Conservation (phyloP, 1,140 invertebrate species). For the Drosophila elegans region DNA sequence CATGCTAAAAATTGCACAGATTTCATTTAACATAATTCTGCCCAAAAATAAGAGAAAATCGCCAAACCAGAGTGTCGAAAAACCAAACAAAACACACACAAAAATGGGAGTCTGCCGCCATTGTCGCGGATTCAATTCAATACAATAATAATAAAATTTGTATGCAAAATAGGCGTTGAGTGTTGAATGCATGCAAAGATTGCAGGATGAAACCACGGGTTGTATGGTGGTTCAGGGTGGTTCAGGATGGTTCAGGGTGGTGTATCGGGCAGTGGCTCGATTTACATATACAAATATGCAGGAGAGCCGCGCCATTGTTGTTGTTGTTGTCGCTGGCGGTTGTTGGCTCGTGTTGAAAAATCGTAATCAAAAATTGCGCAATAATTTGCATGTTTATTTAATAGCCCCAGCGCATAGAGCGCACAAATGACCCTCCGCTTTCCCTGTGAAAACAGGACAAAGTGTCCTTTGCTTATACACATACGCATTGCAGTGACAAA, state of each 20-base stretch:
- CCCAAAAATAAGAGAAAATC: slow-evolving; percentile 32
- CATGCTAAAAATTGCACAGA: slow-evolving; percentile 70
- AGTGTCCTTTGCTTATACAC: slow-evolving; percentile 38
- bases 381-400: slow-evolving; percentile 84
- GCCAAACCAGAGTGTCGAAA: slow-evolving; percentile 34
- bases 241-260: background rate
- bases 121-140: slow-evolving; percentile 59
- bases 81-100: slow-evolving; percentile 37
- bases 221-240: background rate
- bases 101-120: slow-evolving; percentile 31
- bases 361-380: slow-evolving; percentile 83
- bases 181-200: slow-evolving; percentile 78
- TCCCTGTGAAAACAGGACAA: slow-evolving; percentile 41
- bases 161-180: slow-evolving; percentile 82
- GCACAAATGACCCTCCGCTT: slow-evolving; percentile 20
- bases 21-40: slow-evolving; percentile 70
- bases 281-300: slow-evolving; percentile 79
- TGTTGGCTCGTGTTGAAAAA: slow-evolving; percentile 60
- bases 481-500: slow-evolving; percentile 67
- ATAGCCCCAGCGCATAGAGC: slow-evolving; percentile 53
- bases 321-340: slow-evolving; percentile 13
- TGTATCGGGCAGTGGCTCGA: slow-evolving; percentile 27
- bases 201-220: slow-evolving; percentile 32
- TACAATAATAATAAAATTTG: slow-evolving; percentile 83
- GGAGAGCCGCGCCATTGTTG: slow-evolving; percentile 26